These are phyloP conservation scores for Nematostella vectensis DNA, from an alignment of 92 coral and sea anemone genomes.

Conservation along the genomic window DNA sequence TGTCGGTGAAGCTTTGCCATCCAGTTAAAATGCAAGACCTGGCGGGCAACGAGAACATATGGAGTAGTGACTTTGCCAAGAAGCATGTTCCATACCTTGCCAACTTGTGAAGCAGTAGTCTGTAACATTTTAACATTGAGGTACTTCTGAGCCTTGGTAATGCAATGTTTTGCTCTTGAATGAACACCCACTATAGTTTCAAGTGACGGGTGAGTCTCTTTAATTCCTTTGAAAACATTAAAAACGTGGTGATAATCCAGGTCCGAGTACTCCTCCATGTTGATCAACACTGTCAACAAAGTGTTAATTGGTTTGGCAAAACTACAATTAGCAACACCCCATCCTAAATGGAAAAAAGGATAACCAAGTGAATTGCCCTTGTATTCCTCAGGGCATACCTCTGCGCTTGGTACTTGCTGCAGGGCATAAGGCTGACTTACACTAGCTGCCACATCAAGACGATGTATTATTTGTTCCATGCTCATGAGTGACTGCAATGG, in stretches of 20 bases:
- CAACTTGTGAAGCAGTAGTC: not conserved
- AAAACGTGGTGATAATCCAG: constrained; percentile 12
- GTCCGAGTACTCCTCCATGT: constrained; percentile 15
- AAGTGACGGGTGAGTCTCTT: constrained; percentile 23
- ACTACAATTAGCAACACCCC: constrained; percentile 26
- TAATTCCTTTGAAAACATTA: constrained; percentile 26
- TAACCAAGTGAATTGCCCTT: constrained; percentile 26
- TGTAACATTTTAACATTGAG: constrained; percentile 13
- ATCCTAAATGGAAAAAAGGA: constrained; percentile 31
- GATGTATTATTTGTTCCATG: constrained; percentile 10
- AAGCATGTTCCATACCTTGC: constrained; percentile 31
- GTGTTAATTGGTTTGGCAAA: constrained; percentile 23
- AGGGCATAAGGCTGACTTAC: not conserved
- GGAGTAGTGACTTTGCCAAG: constrained; percentile 24
- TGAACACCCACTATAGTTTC: constrained; percentile 11
- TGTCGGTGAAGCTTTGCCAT: constrained; percentile 31
- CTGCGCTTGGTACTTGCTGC: not conserved
- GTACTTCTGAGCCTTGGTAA: constrained; percentile 6
- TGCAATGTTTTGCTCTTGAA: constrained; percentile 1
- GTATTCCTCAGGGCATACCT: constrained; percentile 36
- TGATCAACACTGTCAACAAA: constrained; percentile 23
- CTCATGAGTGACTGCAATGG: not conserved
- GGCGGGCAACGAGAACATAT: constrained; percentile 28
- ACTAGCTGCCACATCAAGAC: constrained; percentile 6
- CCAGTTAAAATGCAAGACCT: constrained; percentile 41